Evolutionary conservation across 1,140 invertebrate species (phyloP), one percentile per base, ranked within the genome.

Genomic region (Venturia canescens): DNA sequence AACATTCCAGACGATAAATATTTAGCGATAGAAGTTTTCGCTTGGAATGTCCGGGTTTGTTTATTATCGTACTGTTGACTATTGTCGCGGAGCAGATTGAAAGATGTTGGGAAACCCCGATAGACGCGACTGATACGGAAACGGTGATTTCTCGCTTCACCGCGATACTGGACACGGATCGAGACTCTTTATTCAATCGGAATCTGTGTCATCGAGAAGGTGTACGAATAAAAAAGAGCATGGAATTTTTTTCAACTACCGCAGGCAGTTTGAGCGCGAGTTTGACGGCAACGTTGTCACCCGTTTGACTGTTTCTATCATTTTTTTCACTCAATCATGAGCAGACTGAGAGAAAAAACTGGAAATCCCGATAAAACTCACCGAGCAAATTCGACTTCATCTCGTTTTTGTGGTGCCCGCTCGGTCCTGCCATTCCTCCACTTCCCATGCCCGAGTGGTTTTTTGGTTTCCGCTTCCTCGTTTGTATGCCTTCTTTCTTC

Each of bases 401-500:
- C 85, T 92, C 91, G 86, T 86, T 86, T 85, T 91, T 91, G 83
- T 91, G 88, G 23, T 89, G 82, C 34, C 86, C 88, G 80, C 87
- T 89, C 0, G 88, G 82, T 50, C 87, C 86, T 7, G 87, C 82
- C 27, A 90, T 31, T 74, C 72, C 84, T 76, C 86, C 86, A 21
- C 86, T 85, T n/a, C 77, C 29, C n/a, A 87, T 84, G 0, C 48
- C 83, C 1, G 89, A 80, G 23, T 91, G 90, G 83, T 90, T 94
- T 89, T 97, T 97, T 44, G 96, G 96, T 89, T 98, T 98, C 79
- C 98, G 93, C 89, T 98, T 98, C 63, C 98, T 92, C 29, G 96
- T 98, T 91, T 98, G 98, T 87, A 99, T 98, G 11, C 96, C 97
- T 80, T 99, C 98, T 91, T 99, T 99, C 89, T 98, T 97, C 98